Evolutionary conservation across 2,797 vertebrate species (phyloP), one percentile per base, ranked within the genome.

Genomic region (Halcyon smyrnensis): DNA sequence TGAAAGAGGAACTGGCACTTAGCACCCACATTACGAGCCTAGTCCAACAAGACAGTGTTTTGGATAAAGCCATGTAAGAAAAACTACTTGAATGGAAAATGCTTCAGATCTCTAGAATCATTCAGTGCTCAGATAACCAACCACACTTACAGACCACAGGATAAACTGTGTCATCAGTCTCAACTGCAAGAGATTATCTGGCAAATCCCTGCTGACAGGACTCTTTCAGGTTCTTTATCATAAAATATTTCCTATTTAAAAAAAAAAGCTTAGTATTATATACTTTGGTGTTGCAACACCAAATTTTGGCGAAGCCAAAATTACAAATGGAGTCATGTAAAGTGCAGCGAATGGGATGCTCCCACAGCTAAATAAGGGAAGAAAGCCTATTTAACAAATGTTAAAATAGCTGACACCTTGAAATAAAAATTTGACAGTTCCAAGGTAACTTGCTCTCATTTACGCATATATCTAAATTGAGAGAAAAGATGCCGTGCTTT

Each of bases 91-190:
- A 51, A 70, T 5, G 23, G 76, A 90, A 87, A 94, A 89, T 48
- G 50, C 27, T 78, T 97, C 71, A 81, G 68, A 83, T 80, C 68
- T 93, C 69, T 59, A 83, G 64, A 90, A 89, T 48, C 48, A 81
- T 48, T 84, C 74, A 74, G 53, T 43, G 67, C 63, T 76, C 88
- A 51, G 41, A 89, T 94, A 97, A 71, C 23, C 57, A 74, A 87
- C 27, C 56, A 54, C 60, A 21, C 27, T 76, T 56, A 18, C 8
- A 82, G 80, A 83, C 86, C 63, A 68, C 68, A 89, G 77, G 78
- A 94, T 73, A 84, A 95, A 95, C 56, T 76, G 48, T 77, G 90
- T 90, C 77, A 87, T 75, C 91, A 93, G 36, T 36, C 71, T 62
- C 85, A 93, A 86, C 63, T 73, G 85, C 67, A 95, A 92, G 59